A percentile compares a stretch with the other conserved stretches of the same genome.
Evolutionary conservation across 2,113 vertebrate genomes (phyloP).

Genomic region (Festucalex cinctus): DNA sequence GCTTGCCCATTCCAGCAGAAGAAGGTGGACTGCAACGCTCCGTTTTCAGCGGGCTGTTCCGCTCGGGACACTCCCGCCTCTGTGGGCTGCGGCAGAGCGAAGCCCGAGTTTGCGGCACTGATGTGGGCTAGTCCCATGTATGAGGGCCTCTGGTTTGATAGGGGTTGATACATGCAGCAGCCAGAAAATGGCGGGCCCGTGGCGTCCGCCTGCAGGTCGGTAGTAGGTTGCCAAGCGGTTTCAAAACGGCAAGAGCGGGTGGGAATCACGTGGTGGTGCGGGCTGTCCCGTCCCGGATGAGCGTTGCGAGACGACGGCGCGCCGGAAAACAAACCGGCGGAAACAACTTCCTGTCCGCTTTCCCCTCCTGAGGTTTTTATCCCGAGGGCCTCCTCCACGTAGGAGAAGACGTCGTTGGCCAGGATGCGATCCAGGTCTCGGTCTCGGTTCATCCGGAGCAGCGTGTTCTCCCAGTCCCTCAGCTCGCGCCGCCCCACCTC

Average conservation of each 20-base stretch:
- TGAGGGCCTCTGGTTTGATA: background rate
- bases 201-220: too few relatives aligned
- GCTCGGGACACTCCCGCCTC: background rate
- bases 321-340: background rate
- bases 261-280: background rate
- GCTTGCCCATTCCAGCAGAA: constrained; percentile 25
- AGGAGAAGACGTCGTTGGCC: constrained; percentile 42
- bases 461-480: constrained; percentile 57
- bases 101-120: background rate
- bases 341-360: background rate
- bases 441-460: constrained; percentile 41
- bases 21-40: background rate
- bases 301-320: background rate
- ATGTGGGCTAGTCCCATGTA: background rate
- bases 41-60: background rate
- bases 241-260: background rate
- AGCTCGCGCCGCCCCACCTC: constrained; percentile 15
- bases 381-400: constrained; percentile 50
- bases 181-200: background rate
- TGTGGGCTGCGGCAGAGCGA: background rate
- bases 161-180: constrained; percentile 38
- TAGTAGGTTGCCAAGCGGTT: background rate
- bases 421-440: constrained; percentile 20
- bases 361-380: constrained; percentile 1
- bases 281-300: constrained; percentile 4